Evolutionary conservation across 2,797 vertebrate genomes (phyloP).

Genomic region (Channa striata): DNA sequence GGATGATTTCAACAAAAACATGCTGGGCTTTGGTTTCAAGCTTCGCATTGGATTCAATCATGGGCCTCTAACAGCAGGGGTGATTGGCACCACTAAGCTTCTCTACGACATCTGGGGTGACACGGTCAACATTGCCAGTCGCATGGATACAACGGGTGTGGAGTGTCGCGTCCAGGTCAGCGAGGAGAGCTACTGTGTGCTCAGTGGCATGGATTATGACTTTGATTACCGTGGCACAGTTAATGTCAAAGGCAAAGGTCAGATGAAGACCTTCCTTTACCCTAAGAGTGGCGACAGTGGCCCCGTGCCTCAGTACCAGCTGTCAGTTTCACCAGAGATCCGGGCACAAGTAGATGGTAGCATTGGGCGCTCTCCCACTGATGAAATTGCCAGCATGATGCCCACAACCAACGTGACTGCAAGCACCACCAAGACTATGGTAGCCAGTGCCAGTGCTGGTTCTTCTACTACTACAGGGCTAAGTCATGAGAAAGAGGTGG

Average conservation of each 20-base stretch:
- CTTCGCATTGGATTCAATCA: slow-evolving; percentile 98
- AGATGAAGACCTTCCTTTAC: slow-evolving; percentile 99
- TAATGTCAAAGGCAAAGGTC: slow-evolving; percentile 98
- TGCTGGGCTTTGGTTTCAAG: slow-evolving; percentile 99
- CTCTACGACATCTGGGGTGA: slow-evolving; percentile 99
- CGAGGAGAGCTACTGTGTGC: slow-evolving; percentile 95
- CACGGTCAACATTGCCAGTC: slow-evolving; percentile 98
- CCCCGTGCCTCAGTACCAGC: slow-evolving; percentile 93
- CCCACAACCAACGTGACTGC: slow-evolving; percentile 67
- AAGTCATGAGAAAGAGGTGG: slow-evolving; percentile 53
- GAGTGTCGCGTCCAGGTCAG: slow-evolving; percentile 99
- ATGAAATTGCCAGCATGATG: slow-evolving; percentile 94
- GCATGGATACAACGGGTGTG: slow-evolving; percentile 98
- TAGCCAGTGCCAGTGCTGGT: slow-evolving; percentile 85
- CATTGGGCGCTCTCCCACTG: slow-evolving; percentile 96
- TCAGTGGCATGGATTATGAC: slow-evolving; percentile 94
- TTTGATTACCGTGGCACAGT: slow-evolving; percentile 99
- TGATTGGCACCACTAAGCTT: slow-evolving; percentile 98
- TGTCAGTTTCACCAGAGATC: slow-evolving; percentile 97
- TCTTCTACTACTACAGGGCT: slow-evolving; percentile 55
- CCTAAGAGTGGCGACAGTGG: slow-evolving; percentile 93
- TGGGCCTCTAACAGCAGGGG: slow-evolving; percentile 95
- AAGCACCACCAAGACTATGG: slow-evolving; percentile 78
- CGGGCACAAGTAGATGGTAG: slow-evolving; percentile 98
- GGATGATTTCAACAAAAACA: slow-evolving; percentile 99